These are phyloP conservation scores for Cistogaster globosa DNA, from an alignment of 2,888 invertebrate genomes.

Conservation along the genomic window DNA sequence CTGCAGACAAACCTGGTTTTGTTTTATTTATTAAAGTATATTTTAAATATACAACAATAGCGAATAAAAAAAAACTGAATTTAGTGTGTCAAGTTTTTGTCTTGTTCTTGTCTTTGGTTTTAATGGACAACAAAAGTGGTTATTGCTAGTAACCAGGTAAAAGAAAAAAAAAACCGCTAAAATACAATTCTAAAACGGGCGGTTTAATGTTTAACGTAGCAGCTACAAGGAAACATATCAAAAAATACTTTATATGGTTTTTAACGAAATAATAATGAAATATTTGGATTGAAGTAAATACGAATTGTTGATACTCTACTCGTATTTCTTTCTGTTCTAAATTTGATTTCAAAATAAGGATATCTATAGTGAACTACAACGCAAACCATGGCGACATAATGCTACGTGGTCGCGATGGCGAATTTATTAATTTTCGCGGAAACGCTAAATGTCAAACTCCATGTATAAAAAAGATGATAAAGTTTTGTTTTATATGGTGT, in stretches of 20 bases:
- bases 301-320: background rate
- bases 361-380: too few relatives aligned
- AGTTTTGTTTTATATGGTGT: too few relatives aligned
- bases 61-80: conserved; percentile 7
- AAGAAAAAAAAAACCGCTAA: background rate
- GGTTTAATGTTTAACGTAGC: conserved; percentile 38
- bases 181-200: conserved; percentile 41
- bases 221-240: conserved; percentile 37
- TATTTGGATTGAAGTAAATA: background rate
- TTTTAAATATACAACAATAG: conserved; percentile 37
- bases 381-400: too few relatives aligned
- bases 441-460: too few relatives aligned
- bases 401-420: too few relatives aligned
- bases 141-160: conserved; percentile 7
- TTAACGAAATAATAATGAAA: conserved; percentile 19
- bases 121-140: background rate
- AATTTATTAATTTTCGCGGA: too few relatives aligned
- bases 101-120: conserved; percentile 66
- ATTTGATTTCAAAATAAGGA: too few relatives aligned
- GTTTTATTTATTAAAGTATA: conserved; percentile 43
- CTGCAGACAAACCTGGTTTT: conserved; percentile 25
- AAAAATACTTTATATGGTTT: conserved; percentile 19
- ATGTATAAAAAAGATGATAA: too few relatives aligned
- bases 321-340: background rate
- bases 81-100: conserved; percentile 68